phyloP scores from a whole-genome alignment of 2,888 invertebrate species.

The Nebria brevicollis region DNA sequence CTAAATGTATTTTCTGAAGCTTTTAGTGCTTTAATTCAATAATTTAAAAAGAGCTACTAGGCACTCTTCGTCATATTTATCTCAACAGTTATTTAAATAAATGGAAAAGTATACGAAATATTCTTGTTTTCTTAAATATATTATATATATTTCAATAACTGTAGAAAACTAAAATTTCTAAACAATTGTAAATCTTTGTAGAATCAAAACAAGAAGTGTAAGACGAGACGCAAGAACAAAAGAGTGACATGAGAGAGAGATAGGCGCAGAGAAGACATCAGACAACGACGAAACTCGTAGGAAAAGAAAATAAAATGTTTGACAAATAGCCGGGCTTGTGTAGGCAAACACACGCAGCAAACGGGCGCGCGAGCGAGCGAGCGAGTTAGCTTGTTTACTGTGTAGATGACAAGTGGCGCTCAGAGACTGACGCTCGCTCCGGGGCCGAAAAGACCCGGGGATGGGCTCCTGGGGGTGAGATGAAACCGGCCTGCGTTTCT shows the following conservation, averaged over 20 bases:
- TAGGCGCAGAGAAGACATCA: not conserved
- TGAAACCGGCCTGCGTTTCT: not conserved
- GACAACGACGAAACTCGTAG: slow-evolving; percentile 54
- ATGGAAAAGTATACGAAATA: not conserved
- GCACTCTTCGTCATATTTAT: too few relatives aligned
- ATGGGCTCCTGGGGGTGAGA: not conserved
- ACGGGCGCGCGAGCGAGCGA: not conserved
- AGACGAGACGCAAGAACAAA: not conserved
- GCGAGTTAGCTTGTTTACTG: slow-evolving; percentile 59
- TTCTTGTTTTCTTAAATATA: not conserved
- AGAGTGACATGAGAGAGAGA: not conserved
- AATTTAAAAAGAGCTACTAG: too few relatives aligned
- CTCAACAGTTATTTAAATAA: not conserved
- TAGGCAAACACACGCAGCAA: slow-evolving; percentile 57
- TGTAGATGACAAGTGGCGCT: slow-evolving; percentile 48
- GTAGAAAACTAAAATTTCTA: not conserved
- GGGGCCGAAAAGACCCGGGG: not conserved
- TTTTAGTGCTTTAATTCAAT: too few relatives aligned
- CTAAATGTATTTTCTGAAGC: too few relatives aligned
- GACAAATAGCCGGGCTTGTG: slow-evolving; percentile 62
- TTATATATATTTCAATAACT: not conserved
- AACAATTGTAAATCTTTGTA: not conserved
- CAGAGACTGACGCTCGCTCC: slow-evolving; percentile 3
- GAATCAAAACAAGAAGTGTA: not conserved
- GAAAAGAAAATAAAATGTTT: slow-evolving; percentile 63